phyloP scores from a whole-genome alignment of 2,113 vertebrate genomes.

The Copsychus sechellarum region DNA sequence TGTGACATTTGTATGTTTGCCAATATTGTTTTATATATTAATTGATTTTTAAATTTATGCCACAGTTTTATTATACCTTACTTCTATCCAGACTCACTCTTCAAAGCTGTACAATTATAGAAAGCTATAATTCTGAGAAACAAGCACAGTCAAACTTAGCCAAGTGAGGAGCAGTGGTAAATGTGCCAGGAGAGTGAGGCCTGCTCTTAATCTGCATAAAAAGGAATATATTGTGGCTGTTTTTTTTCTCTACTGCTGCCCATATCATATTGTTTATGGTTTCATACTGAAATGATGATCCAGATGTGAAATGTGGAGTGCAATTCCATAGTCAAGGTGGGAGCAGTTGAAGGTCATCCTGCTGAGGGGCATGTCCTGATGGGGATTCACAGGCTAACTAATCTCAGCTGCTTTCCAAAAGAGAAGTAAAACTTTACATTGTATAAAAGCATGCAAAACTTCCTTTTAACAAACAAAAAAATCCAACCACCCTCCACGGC shows the following conservation, averaged over 20 bases:
- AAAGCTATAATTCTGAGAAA: slow-evolving; percentile 10
- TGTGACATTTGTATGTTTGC: neutral
- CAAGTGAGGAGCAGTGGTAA: neutral
- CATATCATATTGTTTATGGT: neutral
- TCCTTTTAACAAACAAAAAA: neutral
- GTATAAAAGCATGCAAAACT: neutral
- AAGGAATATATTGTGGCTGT: neutral
- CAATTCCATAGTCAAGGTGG: neutral
- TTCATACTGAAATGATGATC: neutral
- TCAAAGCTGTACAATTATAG: neutral
- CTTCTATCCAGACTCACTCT: slow-evolving; percentile 5
- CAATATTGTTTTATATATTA: neutral
- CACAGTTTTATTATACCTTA: neutral
- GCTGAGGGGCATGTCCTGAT: neutral
- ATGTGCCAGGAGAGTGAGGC: neutral
- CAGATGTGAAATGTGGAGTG: neutral
- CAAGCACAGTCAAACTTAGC: slow-evolving; percentile 11
- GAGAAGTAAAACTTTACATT: neutral
- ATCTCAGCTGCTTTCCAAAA: neutral
- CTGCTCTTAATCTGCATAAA: neutral
- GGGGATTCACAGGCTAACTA: neutral
- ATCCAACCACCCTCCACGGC: fast-evolving
- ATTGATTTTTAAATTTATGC: neutral
- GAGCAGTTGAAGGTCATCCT: neutral
- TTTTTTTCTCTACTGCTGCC: neutral